These are phyloP conservation scores for Zhuqinia jingwanae DNA, from an alignment of 2,888 invertebrate genomes.

Conservation along the genomic window DNA sequence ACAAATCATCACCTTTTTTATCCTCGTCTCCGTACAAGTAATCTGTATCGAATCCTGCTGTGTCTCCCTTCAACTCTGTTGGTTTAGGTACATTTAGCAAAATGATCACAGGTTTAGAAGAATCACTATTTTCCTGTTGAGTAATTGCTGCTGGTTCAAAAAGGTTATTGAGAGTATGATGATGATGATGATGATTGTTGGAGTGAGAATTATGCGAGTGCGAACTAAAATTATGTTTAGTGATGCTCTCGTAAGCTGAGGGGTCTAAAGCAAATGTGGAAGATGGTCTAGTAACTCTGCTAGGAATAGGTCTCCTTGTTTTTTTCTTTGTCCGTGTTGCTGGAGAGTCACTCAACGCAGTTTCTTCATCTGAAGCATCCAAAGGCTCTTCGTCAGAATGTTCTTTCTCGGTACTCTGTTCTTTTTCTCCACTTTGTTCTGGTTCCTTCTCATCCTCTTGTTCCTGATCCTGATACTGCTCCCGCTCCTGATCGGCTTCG, in stretches of 20 bases:
- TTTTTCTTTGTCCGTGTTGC: slow-evolving; percentile 15
- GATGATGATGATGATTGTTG: slow-evolving; percentile 28
- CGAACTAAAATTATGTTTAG: neutral
- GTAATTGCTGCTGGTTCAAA: slow-evolving; percentile 35
- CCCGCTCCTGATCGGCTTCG: neutral
- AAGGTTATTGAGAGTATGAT: neutral
- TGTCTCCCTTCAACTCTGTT: slow-evolving; percentile 69
- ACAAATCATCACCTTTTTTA: slow-evolving; percentile 43
- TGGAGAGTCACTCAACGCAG: neutral
- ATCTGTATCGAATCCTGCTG: slow-evolving; percentile 59
- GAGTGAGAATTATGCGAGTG: neutral
- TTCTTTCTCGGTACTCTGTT: neutral
- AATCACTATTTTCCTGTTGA: neutral
- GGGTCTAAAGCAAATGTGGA: slow-evolving; percentile 26
- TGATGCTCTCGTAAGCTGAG: neutral
- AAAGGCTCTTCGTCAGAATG: slow-evolving; percentile 37
- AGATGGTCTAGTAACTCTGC: slow-evolving; percentile 11
- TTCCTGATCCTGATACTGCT: neutral
- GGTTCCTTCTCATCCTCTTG: neutral
- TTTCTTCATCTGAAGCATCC: slow-evolving; percentile 42
- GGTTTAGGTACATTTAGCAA: slow-evolving; percentile 64
- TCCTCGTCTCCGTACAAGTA: slow-evolving; percentile 53
- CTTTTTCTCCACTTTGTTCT: neutral
- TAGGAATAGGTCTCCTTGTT: slow-evolving; percentile 21
- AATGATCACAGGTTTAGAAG: slow-evolving; percentile 61